These are phyloP conservation scores for Podarcis lilfordi DNA, from an alignment of 2,797 vertebrate genomes.

Conservation along the genomic window DNA sequence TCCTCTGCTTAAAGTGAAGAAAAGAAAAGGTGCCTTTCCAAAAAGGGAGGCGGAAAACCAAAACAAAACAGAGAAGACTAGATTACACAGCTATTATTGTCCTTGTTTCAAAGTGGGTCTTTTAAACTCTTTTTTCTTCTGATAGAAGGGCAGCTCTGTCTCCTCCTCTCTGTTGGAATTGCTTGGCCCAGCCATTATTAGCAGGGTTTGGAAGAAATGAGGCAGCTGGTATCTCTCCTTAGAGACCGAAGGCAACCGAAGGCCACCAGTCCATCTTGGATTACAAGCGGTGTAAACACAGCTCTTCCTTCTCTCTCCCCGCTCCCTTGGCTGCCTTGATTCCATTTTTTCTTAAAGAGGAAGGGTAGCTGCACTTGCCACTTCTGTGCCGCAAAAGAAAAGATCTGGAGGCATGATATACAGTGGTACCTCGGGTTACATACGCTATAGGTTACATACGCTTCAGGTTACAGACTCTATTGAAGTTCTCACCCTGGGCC, in stretches of 20 bases:
- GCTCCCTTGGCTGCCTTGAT: not conserved
- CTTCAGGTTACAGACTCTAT: too few species aligned
- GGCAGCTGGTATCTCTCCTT: constrained; percentile 54
- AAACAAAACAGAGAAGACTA: not conserved
- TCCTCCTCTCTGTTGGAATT: constrained; percentile 27
- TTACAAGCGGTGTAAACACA: constrained; percentile 32
- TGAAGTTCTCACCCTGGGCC: too few species aligned
- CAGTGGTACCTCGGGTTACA: not conserved
- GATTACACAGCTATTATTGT: not conserved
- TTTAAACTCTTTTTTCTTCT: not conserved
- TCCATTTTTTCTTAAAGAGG: constrained; percentile 34
- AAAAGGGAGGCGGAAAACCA: not conserved
- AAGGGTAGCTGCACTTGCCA: constrained; percentile 29
- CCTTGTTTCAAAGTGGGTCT: not conserved
- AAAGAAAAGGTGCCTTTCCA: not conserved
- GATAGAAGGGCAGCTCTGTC: accelerated
- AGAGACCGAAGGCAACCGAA: constrained; percentile 44
- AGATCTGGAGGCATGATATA: not conserved
- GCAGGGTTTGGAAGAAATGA: constrained; percentile 44
- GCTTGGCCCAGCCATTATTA: constrained; percentile 25
- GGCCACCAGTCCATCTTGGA: constrained; percentile 44
- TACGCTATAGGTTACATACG: too few species aligned
- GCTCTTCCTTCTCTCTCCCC: constrained; percentile 37
- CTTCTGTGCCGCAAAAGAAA: constrained; percentile 22
- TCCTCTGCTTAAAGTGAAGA: not conserved